Base-by-base conservation (phyloP, 2,113 vertebrate genomes). In the Anthoscopus minutus region DNA sequence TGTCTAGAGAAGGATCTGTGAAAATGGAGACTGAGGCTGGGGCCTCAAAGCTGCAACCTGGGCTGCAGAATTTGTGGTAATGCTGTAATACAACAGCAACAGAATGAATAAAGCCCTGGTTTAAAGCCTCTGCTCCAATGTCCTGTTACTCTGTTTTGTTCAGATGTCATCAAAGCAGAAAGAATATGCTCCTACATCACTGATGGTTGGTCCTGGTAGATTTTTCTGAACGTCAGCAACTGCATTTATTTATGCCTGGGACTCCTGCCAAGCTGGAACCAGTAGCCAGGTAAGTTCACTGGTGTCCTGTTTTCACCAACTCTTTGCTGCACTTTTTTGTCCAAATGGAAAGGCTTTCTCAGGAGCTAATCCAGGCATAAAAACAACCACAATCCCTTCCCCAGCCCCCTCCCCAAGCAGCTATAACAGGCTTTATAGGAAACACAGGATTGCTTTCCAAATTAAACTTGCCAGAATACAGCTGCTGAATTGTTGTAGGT, bases 201-300 rank as follows among this genome's bases (percentile, higher is more conserved):
- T 81, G 86, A 72, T 67, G 95, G 91, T 91, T 94, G 84, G 96
- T 97, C 95, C 96, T 95, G 94, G 93, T 96, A 95, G 98, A 97
- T 98, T 98, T 98, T 98, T 97, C 95, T 98, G 18, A 88, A 91
- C 56, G 71, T 97, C 97, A 97, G 98, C 97, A 97, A 95, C 94
- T 97, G 94, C 97, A 97, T 97, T 97, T 98, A 95, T 95, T 97
- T 96, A 96, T 94, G 85, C 89, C 97, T 92, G 96, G 97, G 97
- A 98, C 96, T 96, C 97, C 94, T 97, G 97, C 97, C 89, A 98
- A 98, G 98, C 98, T 98, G 97, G 98, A 98, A 98, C 98, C 97
- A 98, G 86, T 94, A 97, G 97, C 96, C 97, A 97, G 95, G 95
- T 97, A 96, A 98, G 95, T 86, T 96, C 94, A 82, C 96, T 96